Evolutionary conservation across 2,888 invertebrate genomes (phyloP).

Genomic region (Andrena trimmerana): DNA sequence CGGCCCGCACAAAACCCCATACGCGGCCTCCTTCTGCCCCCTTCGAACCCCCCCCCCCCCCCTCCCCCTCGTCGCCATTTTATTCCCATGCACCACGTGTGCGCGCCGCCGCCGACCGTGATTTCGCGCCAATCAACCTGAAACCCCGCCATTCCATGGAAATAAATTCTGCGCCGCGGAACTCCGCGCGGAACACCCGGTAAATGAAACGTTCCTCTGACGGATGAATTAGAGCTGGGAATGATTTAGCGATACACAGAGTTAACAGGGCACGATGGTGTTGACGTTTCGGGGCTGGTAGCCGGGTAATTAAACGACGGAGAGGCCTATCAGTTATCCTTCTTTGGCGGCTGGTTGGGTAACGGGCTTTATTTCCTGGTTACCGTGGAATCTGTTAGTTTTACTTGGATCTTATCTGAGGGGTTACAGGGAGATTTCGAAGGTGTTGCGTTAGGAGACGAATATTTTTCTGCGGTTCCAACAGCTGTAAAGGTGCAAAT

Average conservation of each 20-base stretch:
- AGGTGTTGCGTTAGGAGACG: background rate
- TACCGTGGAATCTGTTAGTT: background rate
- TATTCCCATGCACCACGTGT: slow-evolving; percentile 66
- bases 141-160: slow-evolving; percentile 47
- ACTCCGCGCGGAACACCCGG: slow-evolving; percentile 33
- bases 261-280: background rate
- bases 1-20: slow-evolving; percentile 75
- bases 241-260: slow-evolving; percentile 29
- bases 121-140: slow-evolving; percentile 61
- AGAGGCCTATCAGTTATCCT: slow-evolving; percentile 33
- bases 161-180: slow-evolving; percentile 40
- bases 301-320: slow-evolving; percentile 36
- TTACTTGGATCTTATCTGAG: background rate
- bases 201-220: slow-evolving; percentile 42
- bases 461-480: background rate
- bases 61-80: slow-evolving; percentile 24
- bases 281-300: background rate
- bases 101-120: slow-evolving; percentile 33
- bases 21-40: slow-evolving; percentile 52
- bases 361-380: slow-evolving; percentile 14
- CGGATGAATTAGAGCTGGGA: slow-evolving; percentile 53
- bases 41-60: background rate
- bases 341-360: background rate
- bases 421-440: background rate
- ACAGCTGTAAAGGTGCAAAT: background rate